Evolutionary conservation across 2,797 vertebrate genomes (phyloP), one percentile per base, ranked within the genome.

Genomic region (Valencia hispanica): DNA sequence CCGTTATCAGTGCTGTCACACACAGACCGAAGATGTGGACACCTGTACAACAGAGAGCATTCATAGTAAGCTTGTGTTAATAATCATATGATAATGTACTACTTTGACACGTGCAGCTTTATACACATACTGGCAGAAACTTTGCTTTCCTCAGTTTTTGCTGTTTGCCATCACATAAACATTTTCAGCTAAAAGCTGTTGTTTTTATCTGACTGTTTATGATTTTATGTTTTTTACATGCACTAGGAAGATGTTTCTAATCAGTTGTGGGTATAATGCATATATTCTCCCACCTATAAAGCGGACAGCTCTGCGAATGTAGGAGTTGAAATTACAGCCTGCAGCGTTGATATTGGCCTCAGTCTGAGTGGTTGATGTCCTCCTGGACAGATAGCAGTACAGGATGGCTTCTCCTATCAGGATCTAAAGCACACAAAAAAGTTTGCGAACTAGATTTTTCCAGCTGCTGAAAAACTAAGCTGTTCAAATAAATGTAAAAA

Each of bases 321-420:
- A 98, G 74, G 97, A 98, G 94, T 99, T 99, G 94, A 99, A 99
- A 93, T 97, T 98, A 89, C 97, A 99, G 90, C 97, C 97, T 41
- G 97, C 97, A 0, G 97, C 97, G 5, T 97, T 97, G 91, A 99
- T 99, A 91, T 97, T 97, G 79, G 97, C 96, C 90, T 99, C 97
- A 2, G 97, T 93, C 85, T 96, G 96, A 57, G 94, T 83, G 43
- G 95, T 93, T 17, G 95, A 95, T 81, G 95, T 96, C 90, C 96
- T 96, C 92, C 96, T 96, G 83, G 97, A 96, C 73, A 97, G 93
- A 89, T 97, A 98, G 84, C 97, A 98, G 93, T 97, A 99, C 55
- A 99, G 95, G 84, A 99, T 96, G 81, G 97, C 97, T 94, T 99
- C 97, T 79, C 97, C 97, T 59, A 98, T 94, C 94, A 99, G 96